Evolutionary conservation across 2,888 invertebrate species (phyloP).

Genomic region (Falcaria lacertinaria): DNA sequence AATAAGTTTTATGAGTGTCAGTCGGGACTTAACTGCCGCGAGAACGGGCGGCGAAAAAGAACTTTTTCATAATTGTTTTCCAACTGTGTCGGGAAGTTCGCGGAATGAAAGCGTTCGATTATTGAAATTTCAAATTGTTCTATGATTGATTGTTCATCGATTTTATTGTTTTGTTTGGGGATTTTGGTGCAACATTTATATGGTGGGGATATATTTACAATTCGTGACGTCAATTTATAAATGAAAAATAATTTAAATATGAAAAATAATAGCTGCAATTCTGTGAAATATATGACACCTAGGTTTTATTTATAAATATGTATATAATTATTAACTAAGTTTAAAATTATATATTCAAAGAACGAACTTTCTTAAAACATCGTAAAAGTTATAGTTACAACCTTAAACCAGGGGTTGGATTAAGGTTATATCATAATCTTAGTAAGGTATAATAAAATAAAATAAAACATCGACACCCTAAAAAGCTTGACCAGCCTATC

Average conservation of each 20-base stretch:
- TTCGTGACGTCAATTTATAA: no score
- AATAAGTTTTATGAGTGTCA: conserved; percentile 80
- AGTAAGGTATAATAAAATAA: neutral
- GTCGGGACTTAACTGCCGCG: conserved; percentile 75
- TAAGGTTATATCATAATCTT: no score
- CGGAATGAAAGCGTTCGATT: conserved; percentile 54
- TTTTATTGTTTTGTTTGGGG: conserved; percentile 30
- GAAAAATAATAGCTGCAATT: no score
- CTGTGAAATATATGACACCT: no score
- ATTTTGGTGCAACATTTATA: conserved; percentile 7
- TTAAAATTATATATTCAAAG: no score
- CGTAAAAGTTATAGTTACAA: no score
- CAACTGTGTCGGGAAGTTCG: conserved; percentile 54
- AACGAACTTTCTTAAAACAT: no score
- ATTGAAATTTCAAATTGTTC: conserved; percentile 62
- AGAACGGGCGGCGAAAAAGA: conserved; percentile 69
- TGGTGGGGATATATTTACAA: neutral
- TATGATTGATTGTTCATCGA: conserved; percentile 51
- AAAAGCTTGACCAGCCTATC: conserved; percentile 3
- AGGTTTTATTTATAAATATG: no score
- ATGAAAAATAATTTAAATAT: no score
- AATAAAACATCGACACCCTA: neutral
- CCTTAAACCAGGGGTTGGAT: no score
- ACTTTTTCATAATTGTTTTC: conserved; percentile 79
- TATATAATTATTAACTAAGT: no score